Conservation (phyloP, 2,888 invertebrate genomes). For the Drosophila prolongata region DNA sequence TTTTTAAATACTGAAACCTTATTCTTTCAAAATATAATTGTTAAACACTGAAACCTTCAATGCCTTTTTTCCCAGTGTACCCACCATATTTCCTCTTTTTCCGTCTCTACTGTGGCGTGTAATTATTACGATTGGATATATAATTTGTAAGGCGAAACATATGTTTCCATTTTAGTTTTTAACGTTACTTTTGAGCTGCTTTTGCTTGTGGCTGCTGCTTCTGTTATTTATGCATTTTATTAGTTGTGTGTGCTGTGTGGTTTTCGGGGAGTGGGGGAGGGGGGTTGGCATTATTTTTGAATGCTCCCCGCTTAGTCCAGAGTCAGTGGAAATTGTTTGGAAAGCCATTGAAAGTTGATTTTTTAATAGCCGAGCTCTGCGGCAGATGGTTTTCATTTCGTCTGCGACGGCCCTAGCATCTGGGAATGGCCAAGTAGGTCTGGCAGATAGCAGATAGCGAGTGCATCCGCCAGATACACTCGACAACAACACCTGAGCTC, state of each 20-base stretch:
- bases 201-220: conserved; percentile 15
- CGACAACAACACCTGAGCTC: conserved; percentile 42
- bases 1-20: too few relatives aligned
- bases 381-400: conserved; percentile 24
- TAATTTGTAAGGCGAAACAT: conserved; percentile 77
- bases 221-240: conserved; percentile 68
- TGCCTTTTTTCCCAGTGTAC: conserved; percentile 1
- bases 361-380: conserved; percentile 20
- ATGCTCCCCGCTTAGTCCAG: conserved; percentile 26
- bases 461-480: conserved; percentile 29
- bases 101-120: conserved; percentile 38
- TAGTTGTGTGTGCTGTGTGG: conserved; percentile 51
- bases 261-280: conserved; percentile 31
- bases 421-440: conserved; percentile 39
- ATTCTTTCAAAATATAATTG: too few relatives aligned
- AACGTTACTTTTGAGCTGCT: conserved; percentile 51
- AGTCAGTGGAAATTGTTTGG: conserved; percentile 55
- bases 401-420: conserved; percentile 17
- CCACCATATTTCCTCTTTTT: neutral
- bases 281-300: neutral
- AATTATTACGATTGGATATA: conserved; percentile 76
- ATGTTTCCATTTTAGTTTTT: conserved; percentile 74
- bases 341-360: conserved; percentile 58
- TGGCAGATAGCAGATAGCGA: conserved; percentile 22
- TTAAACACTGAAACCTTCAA: too few relatives aligned